A percentile compares a stretch with the other conserved stretches of the same genome.
Conservation (phyloP, 1,140 invertebrate species). For the Megalonaias nervosa region DNA sequence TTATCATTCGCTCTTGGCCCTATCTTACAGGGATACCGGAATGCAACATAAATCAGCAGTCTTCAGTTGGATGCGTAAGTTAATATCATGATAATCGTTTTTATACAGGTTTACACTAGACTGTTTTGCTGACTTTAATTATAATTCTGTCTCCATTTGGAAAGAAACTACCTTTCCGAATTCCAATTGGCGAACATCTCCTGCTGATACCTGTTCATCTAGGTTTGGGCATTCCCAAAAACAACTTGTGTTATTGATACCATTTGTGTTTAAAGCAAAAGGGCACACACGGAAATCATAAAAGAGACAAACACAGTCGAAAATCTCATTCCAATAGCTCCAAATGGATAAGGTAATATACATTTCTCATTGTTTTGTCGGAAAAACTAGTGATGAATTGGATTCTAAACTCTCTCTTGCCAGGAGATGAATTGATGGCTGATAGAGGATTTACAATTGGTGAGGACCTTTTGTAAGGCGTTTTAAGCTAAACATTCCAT, state of each 20-base stretch:
- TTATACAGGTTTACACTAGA: slow-evolving; percentile 18
- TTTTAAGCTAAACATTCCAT: slow-evolving; percentile 31
- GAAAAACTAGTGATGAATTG: slow-evolving; percentile 27
- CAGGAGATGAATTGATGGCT: slow-evolving; percentile 30
- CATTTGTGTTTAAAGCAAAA: slow-evolving; percentile 41
- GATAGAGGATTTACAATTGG: slow-evolving; percentile 32
- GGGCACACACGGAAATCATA: slow-evolving; percentile 24
- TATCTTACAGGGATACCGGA: too few species aligned
- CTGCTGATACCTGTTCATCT: slow-evolving; percentile 8
- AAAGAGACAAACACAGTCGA: slow-evolving; percentile 48
- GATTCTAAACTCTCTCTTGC: slow-evolving; percentile 21
- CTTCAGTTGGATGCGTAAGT: too few species aligned
- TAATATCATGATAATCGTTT: slow-evolving; percentile 16
- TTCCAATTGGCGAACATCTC: slow-evolving; percentile 1
- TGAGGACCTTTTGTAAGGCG: slow-evolving; percentile 28
- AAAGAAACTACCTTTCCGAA: slow-evolving; percentile 6
- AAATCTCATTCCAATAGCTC: slow-evolving; percentile 58
- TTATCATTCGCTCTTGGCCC: too few species aligned
- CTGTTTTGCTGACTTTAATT: slow-evolving; percentile 9
- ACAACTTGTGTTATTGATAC: slow-evolving; percentile 41
- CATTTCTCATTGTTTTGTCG: slow-evolving; percentile 29
- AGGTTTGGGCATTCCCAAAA: slow-evolving; percentile 13
- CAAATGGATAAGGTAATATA: slow-evolving; percentile 32
- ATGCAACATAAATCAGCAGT: too few species aligned
- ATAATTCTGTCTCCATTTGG: slow-evolving; percentile 6